Percentiles rank a stretch among this genome's conserved stretches.
These are phyloP conservation scores for Psettodes erumei DNA, from an alignment of 2,113 vertebrate genomes.

Conservation along the genomic window DNA sequence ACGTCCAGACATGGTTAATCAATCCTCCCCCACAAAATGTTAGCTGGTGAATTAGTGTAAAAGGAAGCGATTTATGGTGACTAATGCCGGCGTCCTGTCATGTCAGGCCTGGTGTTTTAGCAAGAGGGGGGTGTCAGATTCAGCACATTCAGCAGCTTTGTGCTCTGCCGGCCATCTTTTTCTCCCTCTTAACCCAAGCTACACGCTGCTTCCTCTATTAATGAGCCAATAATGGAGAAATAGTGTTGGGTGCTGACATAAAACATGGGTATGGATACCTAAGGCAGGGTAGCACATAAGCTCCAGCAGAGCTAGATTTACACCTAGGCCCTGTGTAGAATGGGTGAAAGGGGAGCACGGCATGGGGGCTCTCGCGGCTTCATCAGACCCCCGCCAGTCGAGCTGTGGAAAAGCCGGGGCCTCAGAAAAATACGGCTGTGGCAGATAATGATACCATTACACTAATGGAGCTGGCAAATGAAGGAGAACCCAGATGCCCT, in stretches of 20 bases:
- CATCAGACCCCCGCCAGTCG: conserved; percentile 87
- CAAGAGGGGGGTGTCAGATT: conserved; percentile 84
- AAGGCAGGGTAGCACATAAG: conserved; percentile 78
- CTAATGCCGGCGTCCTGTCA: conserved; percentile 87
- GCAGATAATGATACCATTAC: conserved; percentile 98
- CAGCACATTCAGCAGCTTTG: conserved; percentile 88
- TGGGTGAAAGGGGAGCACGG: conserved; percentile 62
- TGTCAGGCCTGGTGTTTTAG: conserved; percentile 86
- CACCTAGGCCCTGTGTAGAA: conserved; percentile 76
- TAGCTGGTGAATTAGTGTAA: conserved; percentile 83
- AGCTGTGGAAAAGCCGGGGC: conserved; percentile 73
- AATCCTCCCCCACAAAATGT: conserved; percentile 83
- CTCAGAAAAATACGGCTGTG: conserved; percentile 88
- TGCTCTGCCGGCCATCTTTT: conserved; percentile 81
- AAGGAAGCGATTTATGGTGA: conserved; percentile 82
- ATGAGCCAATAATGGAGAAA: conserved; percentile 92
- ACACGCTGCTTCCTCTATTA: conserved; percentile 87
- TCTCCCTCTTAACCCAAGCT: conserved; percentile 78
- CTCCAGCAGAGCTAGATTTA: conserved; percentile 81
- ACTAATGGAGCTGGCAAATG: conserved; percentile 97
- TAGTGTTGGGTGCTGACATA: conserved; percentile 85
- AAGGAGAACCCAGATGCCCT: conserved; percentile 95
- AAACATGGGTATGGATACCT: conserved; percentile 83
- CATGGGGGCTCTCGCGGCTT: conserved; percentile 83
- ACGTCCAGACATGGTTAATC: conserved; percentile 85